Evolutionary conservation across 2,797 vertebrate genomes (phyloP).

Genomic region (Ceryle rudis): DNA sequence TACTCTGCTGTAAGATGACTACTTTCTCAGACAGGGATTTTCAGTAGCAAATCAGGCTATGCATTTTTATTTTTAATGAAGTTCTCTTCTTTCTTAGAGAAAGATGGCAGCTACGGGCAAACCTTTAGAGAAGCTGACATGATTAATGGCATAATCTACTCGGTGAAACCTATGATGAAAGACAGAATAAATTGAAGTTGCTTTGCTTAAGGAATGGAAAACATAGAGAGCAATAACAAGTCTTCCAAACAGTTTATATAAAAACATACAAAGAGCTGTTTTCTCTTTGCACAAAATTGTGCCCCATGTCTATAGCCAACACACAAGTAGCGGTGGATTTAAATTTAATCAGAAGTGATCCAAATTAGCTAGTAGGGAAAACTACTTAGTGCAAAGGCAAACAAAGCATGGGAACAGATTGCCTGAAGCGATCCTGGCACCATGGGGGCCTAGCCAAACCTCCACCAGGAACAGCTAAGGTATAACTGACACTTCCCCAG

Average conservation of each 20-base stretch:
- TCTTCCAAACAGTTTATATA: background rate
- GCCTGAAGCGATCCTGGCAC: background rate
- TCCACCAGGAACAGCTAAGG: background rate
- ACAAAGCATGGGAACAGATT: background rate
- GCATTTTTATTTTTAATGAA: background rate
- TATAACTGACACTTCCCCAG: background rate
- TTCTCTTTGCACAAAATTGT: background rate
- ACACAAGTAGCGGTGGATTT: background rate
- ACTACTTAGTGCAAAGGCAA: background rate
- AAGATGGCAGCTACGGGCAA: background rate
- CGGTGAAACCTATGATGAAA: background rate
- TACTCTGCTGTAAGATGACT: background rate
- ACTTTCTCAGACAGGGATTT: background rate
- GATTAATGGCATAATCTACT: background rate
- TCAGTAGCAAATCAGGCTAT: background rate
- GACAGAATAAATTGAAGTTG: background rate
- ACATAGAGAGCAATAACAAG: background rate
- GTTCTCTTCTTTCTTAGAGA: background rate
- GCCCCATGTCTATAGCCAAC: background rate
- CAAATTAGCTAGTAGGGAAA: background rate
- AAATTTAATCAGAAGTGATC: background rate
- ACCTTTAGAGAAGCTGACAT: background rate
- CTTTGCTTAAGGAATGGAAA: background rate
- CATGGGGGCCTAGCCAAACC: accelerated
- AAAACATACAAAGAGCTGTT: background rate